Conservation (phyloP, 2,888 invertebrate species). For the Poecilobothrus nobilitatus region DNA sequence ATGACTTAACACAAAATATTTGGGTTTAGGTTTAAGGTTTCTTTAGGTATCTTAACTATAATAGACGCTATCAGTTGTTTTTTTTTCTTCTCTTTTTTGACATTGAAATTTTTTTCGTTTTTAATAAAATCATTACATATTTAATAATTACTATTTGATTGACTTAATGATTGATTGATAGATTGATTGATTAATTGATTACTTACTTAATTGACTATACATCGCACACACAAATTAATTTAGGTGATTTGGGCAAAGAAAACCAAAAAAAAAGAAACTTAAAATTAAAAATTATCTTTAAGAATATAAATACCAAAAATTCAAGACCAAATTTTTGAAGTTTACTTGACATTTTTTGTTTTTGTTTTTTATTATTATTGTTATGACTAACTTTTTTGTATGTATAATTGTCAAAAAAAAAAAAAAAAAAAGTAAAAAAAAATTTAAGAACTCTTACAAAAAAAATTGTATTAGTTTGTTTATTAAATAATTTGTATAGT, state of each 20-base stretch:
- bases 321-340: too few species aligned
- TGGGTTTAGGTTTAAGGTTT: background rate
- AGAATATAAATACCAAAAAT: background rate
- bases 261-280: background rate
- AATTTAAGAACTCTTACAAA: too few species aligned
- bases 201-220: background rate
- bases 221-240: background rate
- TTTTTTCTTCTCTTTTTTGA: background rate
- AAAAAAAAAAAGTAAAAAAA: too few species aligned
- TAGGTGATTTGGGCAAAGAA: background rate
- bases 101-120: constrained; percentile 2
- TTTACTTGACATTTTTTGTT: too few species aligned
- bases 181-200: background rate
- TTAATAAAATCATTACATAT: background rate
- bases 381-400: too few species aligned
- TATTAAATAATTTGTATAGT: too few species aligned
- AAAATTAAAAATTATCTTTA: background rate
- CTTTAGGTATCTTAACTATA: background rate
- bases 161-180: background rate
- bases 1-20: background rate
- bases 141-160: too few species aligned
- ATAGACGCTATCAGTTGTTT: background rate
- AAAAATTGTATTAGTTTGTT: too few species aligned
- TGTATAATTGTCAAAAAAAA: too few species aligned
- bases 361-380: too few species aligned